Evolutionary conservation across 1,140 invertebrate species (phyloP), one percentile per base, ranked within the genome.

Genomic region (Teleogryllus occipitalis): DNA sequence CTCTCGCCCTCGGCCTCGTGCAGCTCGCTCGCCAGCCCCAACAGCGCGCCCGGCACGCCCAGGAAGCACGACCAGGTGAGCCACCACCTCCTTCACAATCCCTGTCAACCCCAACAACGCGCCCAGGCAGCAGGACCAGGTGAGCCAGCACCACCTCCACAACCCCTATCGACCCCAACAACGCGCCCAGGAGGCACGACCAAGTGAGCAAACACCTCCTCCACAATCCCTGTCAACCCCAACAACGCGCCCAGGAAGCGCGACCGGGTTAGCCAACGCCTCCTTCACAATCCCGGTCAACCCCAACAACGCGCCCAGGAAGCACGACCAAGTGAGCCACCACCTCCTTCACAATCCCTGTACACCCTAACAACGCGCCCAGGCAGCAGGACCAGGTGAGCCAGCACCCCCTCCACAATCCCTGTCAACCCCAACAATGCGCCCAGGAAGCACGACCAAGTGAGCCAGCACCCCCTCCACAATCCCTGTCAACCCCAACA

Each of bases 371-470:
- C 73, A 88, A 89, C 82, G 88, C 89, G 0, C 87, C 88, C 80
- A n/a, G 90, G 90, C 10, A 90, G 90, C 10, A 90, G 88, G 83
- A 89, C 89, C 8, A 90, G 89, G 83, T 87, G 88, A 80, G 90
- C 89, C 83, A 90, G 89, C 47, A 81, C 89, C 46, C 88, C 89
- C 74, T 39, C 39, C 8, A 80, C 73, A 18, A 22, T 73, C 21
- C n/a, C n/a, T n/a, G 39, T 72, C 65, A 78, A 65, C 21, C 65
- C 78, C 21, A 49, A 48, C 39, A 65, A 65, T 65, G 49, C 76
- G 14, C 76, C 76, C 49, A 27, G 76, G n/a, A 78, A 78, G 47
- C 22, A 48, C 49, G 78, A 78, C 8, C 78, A 78, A 47, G 78
- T 78, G 21, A 8, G 76, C 47, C 21, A n/a, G 73, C 88, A 87